Evolutionary conservation across 1,140 invertebrate genomes (phyloP).

Genomic region (Drosophila pachea): DNA sequence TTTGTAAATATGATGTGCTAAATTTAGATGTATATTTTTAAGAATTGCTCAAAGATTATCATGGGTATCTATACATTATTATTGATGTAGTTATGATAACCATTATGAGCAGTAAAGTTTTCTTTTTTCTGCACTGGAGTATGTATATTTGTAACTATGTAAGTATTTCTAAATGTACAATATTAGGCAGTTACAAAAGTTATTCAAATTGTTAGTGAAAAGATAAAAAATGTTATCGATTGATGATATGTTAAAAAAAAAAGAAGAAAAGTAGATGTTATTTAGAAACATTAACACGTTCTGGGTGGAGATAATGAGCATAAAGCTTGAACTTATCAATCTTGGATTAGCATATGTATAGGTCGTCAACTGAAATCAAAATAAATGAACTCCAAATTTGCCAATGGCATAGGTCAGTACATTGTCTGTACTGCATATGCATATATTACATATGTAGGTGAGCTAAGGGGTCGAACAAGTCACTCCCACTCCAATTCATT

Average conservation of each 20-base stretch:
- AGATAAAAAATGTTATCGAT: slow-evolving; percentile 31
- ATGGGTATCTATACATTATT: slow-evolving; percentile 28
- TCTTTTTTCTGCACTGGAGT: slow-evolving; percentile 51
- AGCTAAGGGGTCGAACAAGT: no score
- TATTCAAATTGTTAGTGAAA: slow-evolving; percentile 20
- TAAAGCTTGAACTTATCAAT: slow-evolving; percentile 11
- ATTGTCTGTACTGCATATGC: slow-evolving; percentile 38
- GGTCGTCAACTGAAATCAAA: slow-evolving; percentile 19
- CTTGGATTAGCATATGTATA: slow-evolving; percentile 13
- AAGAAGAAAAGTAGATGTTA: slow-evolving; percentile 17
- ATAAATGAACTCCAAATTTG: slow-evolving; percentile 57
- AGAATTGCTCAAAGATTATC: slow-evolving; percentile 20
- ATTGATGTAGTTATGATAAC: slow-evolving; percentile 20
- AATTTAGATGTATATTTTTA: slow-evolving; percentile 5
- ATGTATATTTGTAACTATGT: slow-evolving; percentile 58
- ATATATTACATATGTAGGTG: neutral
- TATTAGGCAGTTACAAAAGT: slow-evolving; percentile 13
- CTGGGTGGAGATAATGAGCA: slow-evolving; percentile 6
- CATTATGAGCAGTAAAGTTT: slow-evolving; percentile 45
- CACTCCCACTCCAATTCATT: no score
- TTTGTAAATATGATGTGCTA: slow-evolving; percentile 14
- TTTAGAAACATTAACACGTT: slow-evolving; percentile 27
- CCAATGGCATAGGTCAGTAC: slow-evolving; percentile 68
- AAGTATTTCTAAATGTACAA: slow-evolving; percentile 59
- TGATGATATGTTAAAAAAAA: slow-evolving; percentile 3